Percentiles rank a stretch among this genome's conserved stretches.
Evolutionary conservation across 2,888 invertebrate species (phyloP).

Genomic region (Tuberolachnus salignus): DNA sequence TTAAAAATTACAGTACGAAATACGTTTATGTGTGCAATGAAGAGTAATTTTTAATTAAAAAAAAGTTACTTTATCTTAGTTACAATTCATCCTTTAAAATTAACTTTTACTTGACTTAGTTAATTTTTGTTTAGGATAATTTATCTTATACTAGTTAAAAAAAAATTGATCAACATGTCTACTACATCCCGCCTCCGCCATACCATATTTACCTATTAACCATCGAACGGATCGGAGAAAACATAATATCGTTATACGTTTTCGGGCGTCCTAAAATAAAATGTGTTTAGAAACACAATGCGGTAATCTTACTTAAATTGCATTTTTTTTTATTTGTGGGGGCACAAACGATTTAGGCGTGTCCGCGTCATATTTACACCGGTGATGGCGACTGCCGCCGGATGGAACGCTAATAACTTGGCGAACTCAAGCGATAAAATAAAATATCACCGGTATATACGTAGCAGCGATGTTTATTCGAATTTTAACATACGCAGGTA

Average conservation of each 20-base stretch:
- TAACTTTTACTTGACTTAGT: no score
- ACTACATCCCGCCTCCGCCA: no score
- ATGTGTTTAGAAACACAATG: constrained; percentile 24
- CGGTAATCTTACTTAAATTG: constrained; percentile 30
- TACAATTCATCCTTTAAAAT: no score
- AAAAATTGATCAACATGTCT: no score
- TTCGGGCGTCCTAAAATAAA: constrained; percentile 16
- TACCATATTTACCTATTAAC: no score
- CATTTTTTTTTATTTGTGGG: constrained; percentile 40
- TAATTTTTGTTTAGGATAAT: no score
- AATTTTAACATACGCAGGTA: neutral
- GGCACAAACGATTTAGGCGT: constrained; percentile 38
- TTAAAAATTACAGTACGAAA: no score
- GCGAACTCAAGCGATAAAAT: constrained; percentile 33
- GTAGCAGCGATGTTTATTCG: neutral
- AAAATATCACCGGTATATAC: neutral
- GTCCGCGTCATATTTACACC: constrained; percentile 2
- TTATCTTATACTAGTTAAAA: no score
- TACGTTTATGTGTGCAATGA: no score
- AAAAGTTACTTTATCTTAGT: no score
- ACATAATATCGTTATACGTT: neutral
- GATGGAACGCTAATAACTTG: constrained; percentile 45
- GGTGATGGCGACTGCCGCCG: neutral
- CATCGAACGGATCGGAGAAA: no score
- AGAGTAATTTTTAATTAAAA: no score